Evolutionary conservation across 2,888 invertebrate species (phyloP), one percentile per base, ranked within the genome.

Genomic region (Lysandra bellargus): DNA sequence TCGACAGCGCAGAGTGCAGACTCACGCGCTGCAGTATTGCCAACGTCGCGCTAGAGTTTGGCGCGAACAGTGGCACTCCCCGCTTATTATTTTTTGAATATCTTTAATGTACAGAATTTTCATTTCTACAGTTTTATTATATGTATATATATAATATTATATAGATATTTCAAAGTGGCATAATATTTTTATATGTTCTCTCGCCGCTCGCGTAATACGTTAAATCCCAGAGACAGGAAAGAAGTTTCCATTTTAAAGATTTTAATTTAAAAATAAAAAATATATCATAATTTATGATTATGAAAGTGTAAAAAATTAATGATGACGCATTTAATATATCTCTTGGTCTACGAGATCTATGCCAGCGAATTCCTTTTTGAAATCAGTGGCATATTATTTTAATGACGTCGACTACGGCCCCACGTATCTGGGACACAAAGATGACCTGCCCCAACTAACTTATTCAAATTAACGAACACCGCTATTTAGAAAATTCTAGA

Each of bases 341-440:
- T 69, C 4, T 14, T 14, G 14, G 64, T 4, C 17, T 69, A 17
- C 33, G 23, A 4, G 14, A 69, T 64, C 23, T 30, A 12, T 5
- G 69, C 4, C 33, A 14, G 69, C 17, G 5, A 69, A 69, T 69
- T 69, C 69, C 69, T 69, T 69, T 69, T 37, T 69, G 69, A 69
- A 69, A 69, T 69, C 69, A 69, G 69, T 37, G 69, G 33, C 69
- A 69, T 69, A 69, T 69, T 69, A 69, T 69, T 69, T 69, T 69
- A 69, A 69, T 33, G 69, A 69, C 69, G 69, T 14, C 69, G 69
- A 69, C 7, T 3, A 1, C 61, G 12, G 12, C 23, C 9, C 61
- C n/a, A 23, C 23, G 64, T 69, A 69, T 69, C 69, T 69, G 14
- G 69, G 69, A 33, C 69, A 37, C 69, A 69, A 37, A 69, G 69